phyloP scores from a whole-genome alignment of 2,797 vertebrate genomes.

The Lacerta viridis region DNA sequence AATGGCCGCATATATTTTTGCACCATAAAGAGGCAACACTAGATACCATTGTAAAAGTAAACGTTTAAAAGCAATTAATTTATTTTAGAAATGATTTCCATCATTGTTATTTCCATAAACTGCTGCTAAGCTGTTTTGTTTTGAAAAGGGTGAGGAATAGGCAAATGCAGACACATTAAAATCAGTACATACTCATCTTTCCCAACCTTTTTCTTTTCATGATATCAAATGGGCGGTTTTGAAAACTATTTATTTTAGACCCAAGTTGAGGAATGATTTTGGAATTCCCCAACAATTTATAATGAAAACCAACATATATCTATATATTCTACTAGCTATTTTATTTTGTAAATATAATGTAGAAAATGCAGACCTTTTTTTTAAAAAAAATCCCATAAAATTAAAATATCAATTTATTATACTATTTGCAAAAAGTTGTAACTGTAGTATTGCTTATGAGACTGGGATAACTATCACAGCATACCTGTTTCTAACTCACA shows the following conservation, averaged over 20 bases:
- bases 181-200: background rate
- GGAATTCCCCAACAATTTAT: slow-evolving; percentile 13
- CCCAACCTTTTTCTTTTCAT: slow-evolving; percentile 3
- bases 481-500: background rate
- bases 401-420: background rate
- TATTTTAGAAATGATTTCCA: background rate
- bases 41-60: background rate
- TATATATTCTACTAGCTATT: background rate
- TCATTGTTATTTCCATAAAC: fast-evolving
- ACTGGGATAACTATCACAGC: background rate
- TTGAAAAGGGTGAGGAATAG: background rate
- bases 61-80: slow-evolving; percentile 16
- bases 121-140: fast-evolving
- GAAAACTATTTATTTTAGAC: slow-evolving; percentile 6
- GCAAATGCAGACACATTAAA: background rate
- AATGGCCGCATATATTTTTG: background rate
- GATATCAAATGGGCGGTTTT: slow-evolving; percentile 20
- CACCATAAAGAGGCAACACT: background rate
- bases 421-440: slow-evolving; percentile 37
- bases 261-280: slow-evolving; percentile 11
- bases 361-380: slow-evolving; percentile 29
- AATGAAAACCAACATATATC: background rate
- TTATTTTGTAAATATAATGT: slow-evolving; percentile 26
- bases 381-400: background rate
- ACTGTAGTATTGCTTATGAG: background rate